Evolutionary conservation across 2,113 vertebrate genomes (phyloP).

Genomic region (Apteryx owenii): DNA sequence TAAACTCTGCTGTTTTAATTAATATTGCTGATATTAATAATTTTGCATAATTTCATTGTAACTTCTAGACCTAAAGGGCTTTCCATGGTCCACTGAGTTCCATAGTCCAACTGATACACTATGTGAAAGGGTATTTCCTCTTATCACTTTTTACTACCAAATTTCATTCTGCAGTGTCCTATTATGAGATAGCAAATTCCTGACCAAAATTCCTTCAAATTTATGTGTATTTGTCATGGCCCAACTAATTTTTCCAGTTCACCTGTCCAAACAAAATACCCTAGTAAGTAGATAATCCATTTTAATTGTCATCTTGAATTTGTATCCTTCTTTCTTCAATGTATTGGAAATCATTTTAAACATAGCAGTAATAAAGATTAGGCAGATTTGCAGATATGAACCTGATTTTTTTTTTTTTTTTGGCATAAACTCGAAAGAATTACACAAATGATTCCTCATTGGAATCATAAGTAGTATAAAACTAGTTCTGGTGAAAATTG

Average conservation of each 20-base stretch:
- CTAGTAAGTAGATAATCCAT: neutral
- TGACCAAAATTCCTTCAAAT: neutral
- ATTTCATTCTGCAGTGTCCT: neutral
- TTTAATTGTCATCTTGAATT: neutral
- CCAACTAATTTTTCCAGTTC: neutral
- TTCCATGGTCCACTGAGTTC: neutral
- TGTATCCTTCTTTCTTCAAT: neutral
- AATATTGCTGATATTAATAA: neutral
- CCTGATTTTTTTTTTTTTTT: neutral
- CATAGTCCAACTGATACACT: neutral
- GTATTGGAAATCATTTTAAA: neutral
- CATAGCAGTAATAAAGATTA: neutral
- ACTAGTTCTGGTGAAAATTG: neutral
- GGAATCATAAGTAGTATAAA: neutral
- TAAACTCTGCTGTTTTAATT: neutral
- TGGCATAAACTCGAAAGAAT: neutral
- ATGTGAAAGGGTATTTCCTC: neutral
- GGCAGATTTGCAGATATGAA: neutral
- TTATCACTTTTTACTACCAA: neutral
- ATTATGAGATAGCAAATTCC: neutral
- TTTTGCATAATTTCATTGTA: neutral
- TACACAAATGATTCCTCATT: neutral
- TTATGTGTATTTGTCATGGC: neutral
- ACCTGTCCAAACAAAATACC: neutral
- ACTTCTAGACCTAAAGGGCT: neutral